Base-by-base conservation (phyloP, 2,888 invertebrate species). In the Dolomedes plantarius region DNA sequence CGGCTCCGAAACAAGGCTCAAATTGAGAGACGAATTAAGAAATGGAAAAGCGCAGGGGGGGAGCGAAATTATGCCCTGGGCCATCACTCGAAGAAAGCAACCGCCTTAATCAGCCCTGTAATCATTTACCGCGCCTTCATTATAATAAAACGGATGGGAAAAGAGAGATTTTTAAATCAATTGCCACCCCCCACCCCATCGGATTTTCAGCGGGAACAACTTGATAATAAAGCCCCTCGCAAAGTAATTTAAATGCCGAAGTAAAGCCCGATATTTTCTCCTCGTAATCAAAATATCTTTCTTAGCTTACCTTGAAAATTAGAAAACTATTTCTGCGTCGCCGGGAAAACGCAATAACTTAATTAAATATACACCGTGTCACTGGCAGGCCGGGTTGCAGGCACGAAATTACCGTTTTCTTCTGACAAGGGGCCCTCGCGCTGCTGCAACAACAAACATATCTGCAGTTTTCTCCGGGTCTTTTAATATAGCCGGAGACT, bases 291-390 rank as follows among this genome's bases (percentile, higher is more conserved):
- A 85, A 85, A 85, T 85, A 85, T 85, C 83, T 85, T 85, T 85
- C 83, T 85, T 85, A 76, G 83, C 83, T 85, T 85, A 85, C 83
- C 83, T 85, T 85, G 83, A 85, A 85, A 85, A 85, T 85, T 85
- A 85, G 83, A 85, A 85, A 85, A 85, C 77, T 85, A 85, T 85
- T 82, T 74, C 81, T 64, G 19, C n/a, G 32, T 29, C 56, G 62
- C 82, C 82, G 77, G 68, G 77, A 77, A 77, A 85, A 85, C 77
- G 83, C 83, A 85, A 85, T 85, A 85, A 85, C 83, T 85, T 85
- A 85, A 85, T 85, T 85, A 85, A 85, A 85, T 85, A 77, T 68
- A 85, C 77, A 78, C 67, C 77, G 73, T 85, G 83, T 85, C 83
- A 78, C 32, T 65, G 83, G 28, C 78, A 79, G 78, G 29, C 64